phyloP scores from a whole-genome alignment of 2,888 invertebrate species.

The Drosophila ustulata region DNA sequence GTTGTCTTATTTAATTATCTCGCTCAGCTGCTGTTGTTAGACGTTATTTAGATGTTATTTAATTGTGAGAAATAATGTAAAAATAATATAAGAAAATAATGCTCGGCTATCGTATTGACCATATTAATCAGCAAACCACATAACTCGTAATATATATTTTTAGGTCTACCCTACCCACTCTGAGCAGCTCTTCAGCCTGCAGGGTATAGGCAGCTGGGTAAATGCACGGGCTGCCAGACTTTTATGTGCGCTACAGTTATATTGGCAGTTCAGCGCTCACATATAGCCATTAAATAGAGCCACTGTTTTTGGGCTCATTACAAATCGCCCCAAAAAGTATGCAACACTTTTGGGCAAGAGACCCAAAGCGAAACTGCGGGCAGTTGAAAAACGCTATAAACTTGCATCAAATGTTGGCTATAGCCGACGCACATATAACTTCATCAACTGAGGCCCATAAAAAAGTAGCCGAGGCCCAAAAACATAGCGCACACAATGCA shows the following conservation, averaged over 20 bases:
- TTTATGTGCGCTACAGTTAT: constrained; percentile 19
- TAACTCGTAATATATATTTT: neutral
- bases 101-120: no score
- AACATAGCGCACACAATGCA: constrained; percentile 31
- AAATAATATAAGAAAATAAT: no score
- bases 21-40: no score
- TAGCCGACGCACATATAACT: constrained; percentile 59
- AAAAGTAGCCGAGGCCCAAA: constrained; percentile 36
- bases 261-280: neutral
- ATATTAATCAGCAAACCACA: neutral
- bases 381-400: constrained; percentile 38
- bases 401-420: constrained; percentile 28
- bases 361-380: neutral
- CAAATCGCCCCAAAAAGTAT: constrained; percentile 23
- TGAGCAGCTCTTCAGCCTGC: neutral
- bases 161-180: neutral
- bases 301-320: constrained; percentile 2
- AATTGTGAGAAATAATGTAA: no score
- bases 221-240: neutral
- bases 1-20: no score
- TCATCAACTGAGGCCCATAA: constrained; percentile 58
- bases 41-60: no score
- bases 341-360: constrained; percentile 22
- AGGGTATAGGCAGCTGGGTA: neutral
- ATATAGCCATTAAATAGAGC: constrained; percentile 18